Base-by-base conservation (phyloP, 2,888 invertebrate species). In the Heterodera filipjevi region DNA sequence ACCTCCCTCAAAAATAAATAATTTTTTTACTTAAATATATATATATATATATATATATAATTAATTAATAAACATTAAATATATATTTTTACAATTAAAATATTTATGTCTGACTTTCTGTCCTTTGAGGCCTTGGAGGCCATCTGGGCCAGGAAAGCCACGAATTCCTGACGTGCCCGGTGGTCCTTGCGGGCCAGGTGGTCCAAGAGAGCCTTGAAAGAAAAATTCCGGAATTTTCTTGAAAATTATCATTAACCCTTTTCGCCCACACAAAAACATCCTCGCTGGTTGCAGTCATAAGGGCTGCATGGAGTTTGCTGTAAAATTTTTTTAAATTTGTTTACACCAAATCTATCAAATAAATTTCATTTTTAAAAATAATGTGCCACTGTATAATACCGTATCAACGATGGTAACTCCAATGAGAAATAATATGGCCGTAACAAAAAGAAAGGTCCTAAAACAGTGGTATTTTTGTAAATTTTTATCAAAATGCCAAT, bases 121-220 rank as follows among this genome's bases (percentile, higher is more conserved):
- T 71, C 95, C 79, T 79, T 79, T 79, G 19, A 70, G 68, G 79
- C 95, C 95, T 83, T 93, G 92, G 27, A 93, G 92, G 66, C 95
- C 95, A 91, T 95, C 95, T 35, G 92, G 91, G 35, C 95, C 95
- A 46, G 93, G 93, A 89, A 93, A 95, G 68, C 95, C 95, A 66
- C 92, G 92, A 82, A 93, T 92, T 80, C 95, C 89, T 10, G 81
- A 80, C 0, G 86, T 84, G 46, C 91, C 91, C 66, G 86, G 86
- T 0, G 92, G 92, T 14, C 95, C 95, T 76, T 92, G 91, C 19
- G 84, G 90, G 66, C 95, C 95, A 53, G 93, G 91, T 33, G 91
- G 84, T 32, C 95, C 89, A 85, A 75, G 89, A 46, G 66, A 84
- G 77, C 70, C 89, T 81, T 59, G 16, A 53, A 49, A 53, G 22